Base-by-base conservation (phyloP, 1,140 invertebrate genomes). In the Grapholita molesta region DNA sequence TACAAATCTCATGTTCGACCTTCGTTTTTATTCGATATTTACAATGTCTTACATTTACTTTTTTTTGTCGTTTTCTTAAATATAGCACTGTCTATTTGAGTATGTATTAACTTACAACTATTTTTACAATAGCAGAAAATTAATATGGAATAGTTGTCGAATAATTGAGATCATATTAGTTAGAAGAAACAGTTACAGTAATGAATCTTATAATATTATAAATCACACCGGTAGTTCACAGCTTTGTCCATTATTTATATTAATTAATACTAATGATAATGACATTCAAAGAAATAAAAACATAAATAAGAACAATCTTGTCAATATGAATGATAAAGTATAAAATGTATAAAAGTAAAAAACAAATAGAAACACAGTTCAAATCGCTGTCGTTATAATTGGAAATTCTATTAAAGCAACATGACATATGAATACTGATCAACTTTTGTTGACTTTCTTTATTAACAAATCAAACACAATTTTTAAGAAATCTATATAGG, bases 21-120 rank as follows among this genome's bases (percentile, higher is more conserved):
- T 61, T 48, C 18, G 42, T 48, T 89, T 76, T 72, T 74, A 74
- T 76, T 78, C 84, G 74, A 83, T 91, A 91, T 91, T 88, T 91
- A 91, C 88, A 91, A 81, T 74, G 68, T 28, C 77, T 86, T 85
- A 85, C 71, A 79, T 77, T 84, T 88, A 88, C 75, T 76, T 84
- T 86, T 88, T 87, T 85, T 83, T 77, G 79, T 80, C 78, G 82
- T 83, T 82, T 78, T 80, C 81, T 81, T 86, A 83, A 57, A 71
- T 66, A 80, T 88, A 89, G 74, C 86, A 89, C 89, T 91, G 89
- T 88, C 86, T 85, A 80, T 88, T 86, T 82, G 80, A 77, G 71
- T 79, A 48, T 48, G 42, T 69, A 76, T 82, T 80, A 79, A 25
- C 32, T 69, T 70, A 68, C 70, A 76, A 70, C 61, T 75, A 71